Base-by-base conservation (phyloP, 2,797 vertebrate species). In the Hydrolagus colliei region DNA sequence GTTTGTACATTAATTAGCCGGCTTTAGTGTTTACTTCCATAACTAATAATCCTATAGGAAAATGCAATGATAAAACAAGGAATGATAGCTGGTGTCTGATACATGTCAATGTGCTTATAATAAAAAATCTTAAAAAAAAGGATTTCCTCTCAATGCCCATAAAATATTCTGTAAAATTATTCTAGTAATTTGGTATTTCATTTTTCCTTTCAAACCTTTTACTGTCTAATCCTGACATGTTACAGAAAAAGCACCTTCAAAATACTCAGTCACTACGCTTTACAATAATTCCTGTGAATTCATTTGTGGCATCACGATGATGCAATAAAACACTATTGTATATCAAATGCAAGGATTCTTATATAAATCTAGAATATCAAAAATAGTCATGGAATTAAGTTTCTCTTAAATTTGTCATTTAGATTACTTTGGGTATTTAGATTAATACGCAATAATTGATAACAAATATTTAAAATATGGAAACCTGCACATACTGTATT, bases 1-100 rank as follows among this genome's bases (percentile, higher is more conserved):
- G 5, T 20, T 68, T 84, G 32, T 71, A 18, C 65, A 71, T 32
- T 65, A 9, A 82, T 18, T 8, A 68, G 16, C 63, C 27, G 5
- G 27, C 71, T 84, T 84, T 68, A 84, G 14, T 82, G 32, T 84
- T 84, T 71, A 84, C 79, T 41, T 27, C 41, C 71, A 41, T 71
- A 67, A 82, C 27, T 5, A 20, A 63, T n/a, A 68, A 84, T 84
- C 9, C 16, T 18, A 52, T 52, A 52, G 41, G 6, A 52, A 52
- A 52, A 52, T 52, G 41, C 41, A 52, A 6, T 3, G 41, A 52
- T 52, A 52, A 52, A 52, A 68, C 10, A 10, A 84, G 20, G 7
- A 2, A 16, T 27, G 52, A 82, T 32, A 82, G 61, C 62, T 82
- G 77, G 77, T 27, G n/a, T 65, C 27, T 20, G 18, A 32, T 67